A percentile compares a stretch with the other conserved stretches of the same genome.
These are phyloP conservation scores for Rhopalosiphum padi DNA, from an alignment of 1,140 invertebrate species.

Conservation along the genomic window DNA sequence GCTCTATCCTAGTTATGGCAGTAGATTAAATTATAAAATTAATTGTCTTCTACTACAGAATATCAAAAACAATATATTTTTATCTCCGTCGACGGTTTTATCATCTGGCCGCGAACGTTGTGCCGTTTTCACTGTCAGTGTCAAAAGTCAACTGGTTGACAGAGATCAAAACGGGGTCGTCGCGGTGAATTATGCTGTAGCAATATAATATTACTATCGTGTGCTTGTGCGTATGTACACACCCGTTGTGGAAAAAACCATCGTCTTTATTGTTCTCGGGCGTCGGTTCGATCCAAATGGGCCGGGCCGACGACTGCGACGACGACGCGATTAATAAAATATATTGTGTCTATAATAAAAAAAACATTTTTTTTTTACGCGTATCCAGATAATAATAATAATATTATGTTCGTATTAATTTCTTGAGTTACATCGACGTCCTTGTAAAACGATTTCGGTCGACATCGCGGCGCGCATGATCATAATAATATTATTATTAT, in stretches of 20 bases:
- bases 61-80: no score
- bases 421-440: not conserved
- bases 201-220: not conserved
- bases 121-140: not conserved
- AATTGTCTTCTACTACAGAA: no score
- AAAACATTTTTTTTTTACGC: not conserved
- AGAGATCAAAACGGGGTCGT: not conserved
- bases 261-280: not conserved
- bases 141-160: not conserved
- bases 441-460: not conserved
- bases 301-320: no score
- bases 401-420: not conserved
- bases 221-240: not conserved
- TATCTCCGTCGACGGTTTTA: no score
- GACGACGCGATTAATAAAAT: not conserved
- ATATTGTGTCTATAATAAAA: not conserved
- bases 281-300: not conserved
- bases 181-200: not conserved
- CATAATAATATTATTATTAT: not conserved
- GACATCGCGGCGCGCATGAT: not conserved
- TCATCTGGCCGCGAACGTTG: not conserved
- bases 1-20: no score
- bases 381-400: not conserved
- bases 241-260: not conserved
- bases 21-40: no score